Base-by-base conservation (phyloP, 2,797 vertebrate genomes). In the Cyclura pinguis region DNA sequence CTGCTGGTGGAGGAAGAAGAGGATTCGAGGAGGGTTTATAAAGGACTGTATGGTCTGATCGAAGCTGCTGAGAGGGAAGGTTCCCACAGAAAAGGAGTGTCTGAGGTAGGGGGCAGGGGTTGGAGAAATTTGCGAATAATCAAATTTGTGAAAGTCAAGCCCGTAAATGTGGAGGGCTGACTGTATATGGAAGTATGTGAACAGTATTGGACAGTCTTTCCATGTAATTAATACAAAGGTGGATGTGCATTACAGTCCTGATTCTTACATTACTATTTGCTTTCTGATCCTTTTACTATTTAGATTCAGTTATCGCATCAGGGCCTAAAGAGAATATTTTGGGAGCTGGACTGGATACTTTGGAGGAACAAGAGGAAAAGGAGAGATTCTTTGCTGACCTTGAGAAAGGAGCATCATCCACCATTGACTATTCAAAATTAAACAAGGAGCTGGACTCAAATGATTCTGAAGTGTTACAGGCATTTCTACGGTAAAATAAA, bases 281-380 rank as follows among this genome's bases (percentile, higher is more conserved):
- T 73, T 72, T 59, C 20, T 35, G 50, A 47, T 91, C 29, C 7
- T 86, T 91, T 95, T 92, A 29, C 82, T 67, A 74, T 93, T 89
- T 95, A 98, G 98, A 97, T 90, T 96, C 96, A 1, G 64, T 97
- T 88, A 78, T 97, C 91, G 95, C 94, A 38, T 97, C 97, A 90
- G 97, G 96, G 27, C 93, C 97, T 84, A 95, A 91, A 91, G 95
- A 89, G 73, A 97, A 88, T 87, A 6, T 88, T 0, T 0, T 92
- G 1, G 96, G 80, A 80, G 32, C 95, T 92, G 98, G 98, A 80
- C 80, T 99, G 96, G 98, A 99, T 95, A 98, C 98, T 16, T 96
- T 99, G 93, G 98, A 98, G 95, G 98, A 99, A 87, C 96, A 98
- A 89, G 97, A 98, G 89, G 98, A 98, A 93, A 98, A 99, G 94